Conservation (phyloP, 2,888 invertebrate genomes). For the Lacanobia oleracea region DNA sequence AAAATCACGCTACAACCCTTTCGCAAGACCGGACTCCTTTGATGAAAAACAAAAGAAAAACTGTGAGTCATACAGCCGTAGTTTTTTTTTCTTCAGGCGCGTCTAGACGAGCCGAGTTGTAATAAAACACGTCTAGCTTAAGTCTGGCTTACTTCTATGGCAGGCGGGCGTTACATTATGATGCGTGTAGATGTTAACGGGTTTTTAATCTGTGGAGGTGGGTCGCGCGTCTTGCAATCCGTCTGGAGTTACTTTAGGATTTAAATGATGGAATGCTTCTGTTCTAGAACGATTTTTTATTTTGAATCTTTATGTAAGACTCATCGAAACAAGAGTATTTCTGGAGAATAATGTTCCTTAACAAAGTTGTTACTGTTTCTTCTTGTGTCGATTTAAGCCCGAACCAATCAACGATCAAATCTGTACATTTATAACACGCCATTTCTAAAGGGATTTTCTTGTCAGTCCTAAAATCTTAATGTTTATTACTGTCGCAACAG, state of each 20-base stretch:
- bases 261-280: slow-evolving; percentile 1
- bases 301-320: background rate
- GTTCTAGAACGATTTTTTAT: background rate
- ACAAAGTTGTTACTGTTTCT: background rate
- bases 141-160: slow-evolving; percentile 36
- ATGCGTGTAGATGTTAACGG: slow-evolving; percentile 23
- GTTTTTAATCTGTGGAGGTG: slow-evolving; percentile 31
- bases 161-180: slow-evolving; percentile 19
- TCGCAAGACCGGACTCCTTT: slow-evolving; percentile 16
- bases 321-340: background rate
- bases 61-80: background rate
- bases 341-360: background rate
- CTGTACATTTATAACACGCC: no score
- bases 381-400: no score
- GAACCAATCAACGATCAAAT: no score
- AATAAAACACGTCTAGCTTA: slow-evolving; percentile 47
- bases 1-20: slow-evolving; percentile 31
- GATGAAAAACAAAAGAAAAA: slow-evolving; percentile 33
- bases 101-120: slow-evolving; percentile 50
- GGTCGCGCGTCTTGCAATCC: background rate
- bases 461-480: no score
- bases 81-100: slow-evolving; percentile 28
- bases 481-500: no score
- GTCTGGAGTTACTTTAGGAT: slow-evolving; percentile 26
- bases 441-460: no score